Evolutionary conservation across 2,797 vertebrate genomes (phyloP).

Genomic region (Spinus pinus): DNA sequence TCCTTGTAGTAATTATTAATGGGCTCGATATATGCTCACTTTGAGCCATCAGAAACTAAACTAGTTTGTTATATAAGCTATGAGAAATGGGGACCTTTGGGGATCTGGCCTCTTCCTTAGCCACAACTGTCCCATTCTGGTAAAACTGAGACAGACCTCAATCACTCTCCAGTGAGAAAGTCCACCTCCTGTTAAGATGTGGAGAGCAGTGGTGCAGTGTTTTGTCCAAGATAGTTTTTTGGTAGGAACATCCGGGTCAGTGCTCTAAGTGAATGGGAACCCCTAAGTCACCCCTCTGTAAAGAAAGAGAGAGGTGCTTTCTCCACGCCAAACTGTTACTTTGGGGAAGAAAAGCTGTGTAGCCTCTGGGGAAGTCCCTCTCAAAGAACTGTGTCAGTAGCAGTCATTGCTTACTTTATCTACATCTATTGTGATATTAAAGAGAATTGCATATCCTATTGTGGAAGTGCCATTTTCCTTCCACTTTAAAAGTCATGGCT

Average conservation of each 20-base stretch:
- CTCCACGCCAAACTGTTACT: rapidly evolving
- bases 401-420: neutral
- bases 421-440: neutral
- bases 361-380: neutral
- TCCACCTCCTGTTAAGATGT: neutral
- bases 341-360: neutral
- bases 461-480: neutral
- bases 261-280: neutral
- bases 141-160: neutral
- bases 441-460: neutral
- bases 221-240: neutral
- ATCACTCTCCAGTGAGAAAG: neutral
- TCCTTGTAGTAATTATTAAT: neutral
- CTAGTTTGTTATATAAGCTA: neutral
- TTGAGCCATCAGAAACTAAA: constrained; percentile 5
- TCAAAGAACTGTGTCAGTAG: neutral
- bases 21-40: neutral
- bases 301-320: neutral
- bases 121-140: neutral
- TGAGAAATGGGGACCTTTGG: neutral
- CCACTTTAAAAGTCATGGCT: neutral
- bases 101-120: neutral
- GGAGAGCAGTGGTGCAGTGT: neutral
- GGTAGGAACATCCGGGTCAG: neutral
- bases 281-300: neutral